A percentile compares a stretch with the other conserved stretches of the same genome.
Conservation (phyloP, 1,140 invertebrate species). For the Pseudobourletiella spinata region DNA sequence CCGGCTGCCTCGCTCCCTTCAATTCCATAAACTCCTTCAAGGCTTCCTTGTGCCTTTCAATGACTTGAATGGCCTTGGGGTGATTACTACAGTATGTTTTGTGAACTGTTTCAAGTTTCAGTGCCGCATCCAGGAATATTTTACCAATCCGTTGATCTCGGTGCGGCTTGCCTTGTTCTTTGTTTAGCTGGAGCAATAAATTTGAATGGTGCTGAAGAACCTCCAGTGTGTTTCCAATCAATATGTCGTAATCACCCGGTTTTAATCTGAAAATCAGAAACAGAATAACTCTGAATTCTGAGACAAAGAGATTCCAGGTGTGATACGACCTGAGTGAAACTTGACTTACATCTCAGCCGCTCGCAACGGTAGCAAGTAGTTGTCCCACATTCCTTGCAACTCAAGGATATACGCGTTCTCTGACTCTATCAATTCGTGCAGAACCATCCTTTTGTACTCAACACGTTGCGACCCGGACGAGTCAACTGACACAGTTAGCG, state of each 20-base stretch:
- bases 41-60: slow-evolving; percentile 82
- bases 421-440: slow-evolving; percentile 86
- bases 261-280: slow-evolving; percentile 54
- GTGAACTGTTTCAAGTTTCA: slow-evolving; percentile 75
- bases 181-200: slow-evolving; percentile 66
- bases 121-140: slow-evolving; percentile 77
- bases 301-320: neutral
- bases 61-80: slow-evolving; percentile 79
- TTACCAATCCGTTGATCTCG: slow-evolving; percentile 80
- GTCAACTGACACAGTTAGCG: slow-evolving; percentile 40
- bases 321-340: neutral
- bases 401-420: slow-evolving; percentile 82
- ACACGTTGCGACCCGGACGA: slow-evolving; percentile 51
- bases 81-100: slow-evolving; percentile 81
- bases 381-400: slow-evolving; percentile 70
- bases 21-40: slow-evolving; percentile 79
- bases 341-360: slow-evolving; percentile 70
- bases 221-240: slow-evolving; percentile 80
- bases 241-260: slow-evolving; percentile 70
- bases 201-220: slow-evolving; percentile 70
- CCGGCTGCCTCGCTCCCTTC: slow-evolving; percentile 61
- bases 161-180: slow-evolving; percentile 55
- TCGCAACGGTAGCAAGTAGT: slow-evolving; percentile 74
- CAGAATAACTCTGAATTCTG: neutral
- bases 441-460: slow-evolving; percentile 65